Evolutionary conservation across 92 coral and sea anemone genomes (phyloP).

Genomic region (Zoanthus gigantus): DNA sequence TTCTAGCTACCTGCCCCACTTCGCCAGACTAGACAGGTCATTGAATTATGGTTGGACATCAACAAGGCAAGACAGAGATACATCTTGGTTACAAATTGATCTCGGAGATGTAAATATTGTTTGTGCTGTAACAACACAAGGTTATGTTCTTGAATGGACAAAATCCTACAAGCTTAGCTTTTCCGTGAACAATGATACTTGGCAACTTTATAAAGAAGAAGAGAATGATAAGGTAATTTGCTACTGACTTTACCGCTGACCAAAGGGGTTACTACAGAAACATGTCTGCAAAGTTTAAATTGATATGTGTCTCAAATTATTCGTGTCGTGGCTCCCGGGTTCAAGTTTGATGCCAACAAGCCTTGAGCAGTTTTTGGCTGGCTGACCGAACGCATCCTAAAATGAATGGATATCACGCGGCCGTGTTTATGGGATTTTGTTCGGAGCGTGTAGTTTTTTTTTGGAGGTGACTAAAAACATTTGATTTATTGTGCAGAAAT

Average conservation of each 20-base stretch:
- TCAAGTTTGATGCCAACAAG: too few species aligned
- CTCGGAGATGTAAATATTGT: neutral
- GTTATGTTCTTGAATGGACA: neutral
- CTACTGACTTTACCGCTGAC: neutral
- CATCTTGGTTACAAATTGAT: conserved; percentile 15
- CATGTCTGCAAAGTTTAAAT: neutral
- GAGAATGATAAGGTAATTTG: neutral
- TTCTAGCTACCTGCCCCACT: neutral
- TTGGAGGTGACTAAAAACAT: too few species aligned
- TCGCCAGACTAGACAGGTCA: neutral
- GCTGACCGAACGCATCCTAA: too few species aligned
- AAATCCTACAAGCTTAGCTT: neutral
- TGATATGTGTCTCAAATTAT: too few species aligned
- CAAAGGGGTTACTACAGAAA: neutral
- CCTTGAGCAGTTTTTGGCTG: too few species aligned
- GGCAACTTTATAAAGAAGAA: neutral
- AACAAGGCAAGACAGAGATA: neutral
- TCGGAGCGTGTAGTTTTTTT: too few species aligned
- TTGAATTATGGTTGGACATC: neutral
- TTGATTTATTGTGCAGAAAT: too few species aligned
- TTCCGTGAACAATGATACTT: neutral
- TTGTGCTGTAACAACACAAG: conserved; percentile 27
- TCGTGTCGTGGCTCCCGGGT: too few species aligned
- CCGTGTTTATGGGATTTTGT: too few species aligned
- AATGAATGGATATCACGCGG: too few species aligned